Percentiles rank a stretch among this genome's conserved stretches.
These are phyloP conservation scores for Tridacna gigas DNA, from an alignment of 2,888 invertebrate genomes.

Conservation along the genomic window DNA sequence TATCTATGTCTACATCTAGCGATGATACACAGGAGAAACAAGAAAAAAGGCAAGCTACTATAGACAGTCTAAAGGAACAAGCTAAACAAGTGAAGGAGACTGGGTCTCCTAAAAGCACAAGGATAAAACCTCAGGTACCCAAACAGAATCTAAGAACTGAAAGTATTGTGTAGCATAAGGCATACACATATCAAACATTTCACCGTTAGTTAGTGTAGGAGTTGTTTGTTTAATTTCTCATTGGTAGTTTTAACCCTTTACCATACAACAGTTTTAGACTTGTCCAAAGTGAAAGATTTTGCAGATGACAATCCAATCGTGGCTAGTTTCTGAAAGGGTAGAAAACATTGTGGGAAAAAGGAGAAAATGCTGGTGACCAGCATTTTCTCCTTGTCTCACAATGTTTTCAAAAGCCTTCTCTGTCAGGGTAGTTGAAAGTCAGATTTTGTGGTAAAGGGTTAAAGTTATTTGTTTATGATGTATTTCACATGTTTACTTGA, in stretches of 20 bases:
- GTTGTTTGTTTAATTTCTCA: no score
- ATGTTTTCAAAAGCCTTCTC: not conserved
- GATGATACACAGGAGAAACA: constrained; percentile 18
- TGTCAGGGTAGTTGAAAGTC: not conserved
- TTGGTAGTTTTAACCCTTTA: no score
- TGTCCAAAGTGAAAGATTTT: no score
- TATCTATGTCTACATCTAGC: constrained; percentile 10
- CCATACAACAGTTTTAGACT: no score
- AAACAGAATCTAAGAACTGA: constrained; percentile 35
- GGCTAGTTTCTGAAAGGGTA: constrained; percentile 4
- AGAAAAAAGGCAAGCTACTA: constrained; percentile 19
- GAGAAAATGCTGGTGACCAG: no score
- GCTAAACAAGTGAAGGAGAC: not conserved
- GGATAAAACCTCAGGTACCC: constrained; percentile 5
- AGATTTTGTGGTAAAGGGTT: not conserved
- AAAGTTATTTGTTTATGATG: not conserved
- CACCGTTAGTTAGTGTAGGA: not conserved
- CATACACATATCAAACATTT: not conserved
- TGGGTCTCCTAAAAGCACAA: not conserved
- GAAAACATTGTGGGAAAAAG: constrained; percentile 9
- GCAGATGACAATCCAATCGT: no score
- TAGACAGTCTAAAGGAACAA: not conserved
- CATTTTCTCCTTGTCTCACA: not conserved
- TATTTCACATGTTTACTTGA: no score
- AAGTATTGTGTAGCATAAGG: constrained; percentile 33